phyloP scores from a whole-genome alignment of 1,140 invertebrate species.

The Brachionus rotundiformis region DNA sequence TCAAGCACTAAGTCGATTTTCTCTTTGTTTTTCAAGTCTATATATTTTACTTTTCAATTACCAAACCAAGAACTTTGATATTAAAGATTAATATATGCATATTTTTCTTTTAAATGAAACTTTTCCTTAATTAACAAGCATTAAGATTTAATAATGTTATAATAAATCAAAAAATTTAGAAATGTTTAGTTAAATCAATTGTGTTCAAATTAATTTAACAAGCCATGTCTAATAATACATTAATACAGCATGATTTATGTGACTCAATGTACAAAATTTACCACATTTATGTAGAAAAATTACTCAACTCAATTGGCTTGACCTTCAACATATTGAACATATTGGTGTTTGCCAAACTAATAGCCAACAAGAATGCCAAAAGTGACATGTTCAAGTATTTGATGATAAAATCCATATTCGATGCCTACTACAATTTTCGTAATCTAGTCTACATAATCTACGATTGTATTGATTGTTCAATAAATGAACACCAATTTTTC shows the following conservation, averaged over 20 bases:
- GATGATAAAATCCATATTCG: conserved; percentile 43
- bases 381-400: conserved; percentile 43
- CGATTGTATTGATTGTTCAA: neutral
- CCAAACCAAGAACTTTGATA: neutral
- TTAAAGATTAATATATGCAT: neutral
- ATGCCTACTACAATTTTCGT: conserved; percentile 29
- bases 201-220: neutral
- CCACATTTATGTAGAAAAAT: conserved; percentile 12
- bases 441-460: conserved; percentile 15
- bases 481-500: neutral
- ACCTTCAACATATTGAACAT: neutral
- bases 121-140: conserved; percentile 4
- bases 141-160: neutral
- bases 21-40: neutral
- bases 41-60: neutral
- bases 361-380: neutral
- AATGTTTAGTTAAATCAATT: conserved; percentile 1
- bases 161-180: conserved; percentile 18
- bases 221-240: neutral
- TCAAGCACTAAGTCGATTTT: neutral
- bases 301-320: neutral
- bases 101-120: neutral
- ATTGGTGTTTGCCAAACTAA: neutral
- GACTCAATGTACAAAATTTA: conserved; percentile 35
- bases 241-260: neutral